Base-by-base conservation (phyloP, 1,140 invertebrate genomes). In the Drosophila truncata region DNA sequence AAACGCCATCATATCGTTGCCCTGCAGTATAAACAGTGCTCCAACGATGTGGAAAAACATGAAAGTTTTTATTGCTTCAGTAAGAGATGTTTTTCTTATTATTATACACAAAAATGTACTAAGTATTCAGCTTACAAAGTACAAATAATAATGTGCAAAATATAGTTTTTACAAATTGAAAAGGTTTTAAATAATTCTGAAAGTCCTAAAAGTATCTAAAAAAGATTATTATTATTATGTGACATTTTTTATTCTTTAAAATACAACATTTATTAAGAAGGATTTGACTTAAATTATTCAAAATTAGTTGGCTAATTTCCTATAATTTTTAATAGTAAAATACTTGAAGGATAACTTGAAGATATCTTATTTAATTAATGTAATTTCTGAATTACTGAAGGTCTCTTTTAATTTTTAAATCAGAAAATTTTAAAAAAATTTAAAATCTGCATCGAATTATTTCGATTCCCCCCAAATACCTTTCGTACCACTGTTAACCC, bases 401-500 rank as follows among this genome's bases (percentile, higher is more conserved):
- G 2, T 42, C 10, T 14, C 3, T 46, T 46, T 0, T 25, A 25
- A n/a, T 10, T 27, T 25, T n/a, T 2, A 25, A 16, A 25, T 25
- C 2, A 18, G 2, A 0, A 3, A 10, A 18, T 18, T 18, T 11
- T n/a, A n/a, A n/a, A n/a, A n/a, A n/a, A n/a, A 47, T 47, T 16
- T 9, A 4, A 2, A 10, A 25, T 7, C n/a, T 2, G 0, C 10
- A 27, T 49, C 27, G 2, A 18, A 4, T 50, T 29, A 1, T 29
- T 8, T 13, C n/a, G 2, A 18, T 6, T 27, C 9, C 4, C 6
- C 13, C 4, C 16, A 14, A 16, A 55, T 27, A 9, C 0, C 23
- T 49, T 20, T 9, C 13, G 1, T 14, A 13, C 74, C 82, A 87
- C 80, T 69, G 83, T 87, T 42, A 18, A 25, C 39, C 27, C 37